Base-by-base conservation (phyloP, 2,888 invertebrate species). In the Cotesia congregata region DNA sequence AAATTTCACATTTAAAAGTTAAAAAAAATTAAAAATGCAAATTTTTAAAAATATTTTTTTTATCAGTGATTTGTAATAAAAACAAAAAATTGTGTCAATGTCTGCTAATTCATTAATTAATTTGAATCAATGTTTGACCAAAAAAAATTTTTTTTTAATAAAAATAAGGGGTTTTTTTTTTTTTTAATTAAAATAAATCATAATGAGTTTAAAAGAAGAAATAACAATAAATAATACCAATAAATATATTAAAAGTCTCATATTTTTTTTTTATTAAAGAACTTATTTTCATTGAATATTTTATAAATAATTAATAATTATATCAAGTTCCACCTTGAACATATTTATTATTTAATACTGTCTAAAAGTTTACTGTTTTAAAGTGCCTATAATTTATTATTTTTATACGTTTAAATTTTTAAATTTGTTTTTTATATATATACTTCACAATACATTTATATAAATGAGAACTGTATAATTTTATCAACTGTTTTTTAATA, bases 401-500 rank as follows among this genome's bases (percentile, higher is more conserved):
- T 72, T 50, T 72, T 72, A 75, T n/a, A 70, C 74, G 12, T 68
- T 41, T 15, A 41, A 40, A 38, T n/a, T 62, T 15, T 38, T 39
- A 50, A 50, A 12, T 50, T 50, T 50, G 41, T 50, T 12, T 1
- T 12, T 12, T 50, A 50, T 12, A 12, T 50, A 50, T 50, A 50
- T 50, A 50, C 50, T 65, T 72, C 39, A 78, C 75, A 72, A 77
- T 82, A 81, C 81, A 84, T 77, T 80, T 81, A 70, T 77, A 73
- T 80, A 80, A 79, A 80, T 78, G 82, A 84, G 80, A 83, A 81
- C 82, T 79, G 78, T 72, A 61, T 40, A 77, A 71, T 30, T 59
- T 77, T 74, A 61, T 64, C 75, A 80, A 72, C 38, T 17, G 9
- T n/a, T 50, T 20, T 20, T 30, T 9, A 40, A 70, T 62, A 15